These are phyloP conservation scores for Metopolophium dirhodum DNA, from an alignment of 1,140 invertebrate species.

Conservation along the genomic window DNA sequence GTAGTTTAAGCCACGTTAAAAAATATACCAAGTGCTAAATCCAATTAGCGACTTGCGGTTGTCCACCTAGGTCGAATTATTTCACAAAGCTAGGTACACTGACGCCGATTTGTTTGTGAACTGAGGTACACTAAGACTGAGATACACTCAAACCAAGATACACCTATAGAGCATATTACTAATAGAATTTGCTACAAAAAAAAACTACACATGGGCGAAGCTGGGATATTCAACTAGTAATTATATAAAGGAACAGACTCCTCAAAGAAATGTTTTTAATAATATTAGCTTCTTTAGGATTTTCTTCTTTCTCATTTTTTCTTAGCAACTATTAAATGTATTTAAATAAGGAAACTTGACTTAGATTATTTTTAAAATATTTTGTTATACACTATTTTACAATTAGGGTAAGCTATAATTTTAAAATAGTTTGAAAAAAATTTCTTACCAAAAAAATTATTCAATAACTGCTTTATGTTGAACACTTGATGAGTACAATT, in stretches of 20 bases:
- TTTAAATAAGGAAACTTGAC: not conserved
- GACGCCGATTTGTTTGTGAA: no score
- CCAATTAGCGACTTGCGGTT: no score
- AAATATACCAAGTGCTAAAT: no score
- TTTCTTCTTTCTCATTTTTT: not conserved
- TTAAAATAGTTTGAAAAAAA: not conserved
- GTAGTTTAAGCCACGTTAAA: no score
- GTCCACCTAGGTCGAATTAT: no score
- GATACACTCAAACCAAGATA: no score
- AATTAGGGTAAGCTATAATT: not conserved
- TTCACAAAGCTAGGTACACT: no score
- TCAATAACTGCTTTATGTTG: not conserved
- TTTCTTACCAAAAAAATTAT: not conserved
- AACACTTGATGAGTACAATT: not conserved
- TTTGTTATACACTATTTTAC: not conserved
- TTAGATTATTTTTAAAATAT: not conserved
- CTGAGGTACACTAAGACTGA: no score
- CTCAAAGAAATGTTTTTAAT: not conserved
- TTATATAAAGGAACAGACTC: not conserved
- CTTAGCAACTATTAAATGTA: not conserved
- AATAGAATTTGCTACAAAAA: no score
- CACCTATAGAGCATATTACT: no score
- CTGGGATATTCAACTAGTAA: no score
- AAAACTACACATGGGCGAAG: no score
- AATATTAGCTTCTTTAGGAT: not conserved